Evolutionary conservation across 1,140 invertebrate genomes (phyloP).

Genomic region (Cotesia chilonis): DNA sequence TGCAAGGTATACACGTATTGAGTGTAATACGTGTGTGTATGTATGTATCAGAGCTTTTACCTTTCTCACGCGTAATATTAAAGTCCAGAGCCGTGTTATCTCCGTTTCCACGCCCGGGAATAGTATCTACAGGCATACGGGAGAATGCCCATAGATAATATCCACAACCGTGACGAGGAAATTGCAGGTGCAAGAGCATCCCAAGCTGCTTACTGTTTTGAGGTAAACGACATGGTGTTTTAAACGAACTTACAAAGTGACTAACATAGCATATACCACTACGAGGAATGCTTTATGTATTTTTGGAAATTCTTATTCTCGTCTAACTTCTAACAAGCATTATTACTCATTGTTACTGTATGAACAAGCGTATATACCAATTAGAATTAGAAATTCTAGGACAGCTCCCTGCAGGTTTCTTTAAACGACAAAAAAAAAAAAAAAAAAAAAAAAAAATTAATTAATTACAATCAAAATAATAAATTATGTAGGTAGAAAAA

Average conservation of each 20-base stretch:
- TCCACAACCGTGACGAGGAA: constrained; percentile 41
- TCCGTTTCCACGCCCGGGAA: constrained; percentile 30
- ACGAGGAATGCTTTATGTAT: constrained; percentile 10
- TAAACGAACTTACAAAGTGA: constrained; percentile 39
- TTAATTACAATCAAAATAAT: too few species aligned
- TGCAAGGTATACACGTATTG: too few species aligned
- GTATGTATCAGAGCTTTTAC: constrained; percentile 22
- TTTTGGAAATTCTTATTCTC: too few species aligned
- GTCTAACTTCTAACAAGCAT: too few species aligned
- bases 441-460: too few species aligned
- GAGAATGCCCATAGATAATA: constrained; percentile 42
- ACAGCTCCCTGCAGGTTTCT: too few species aligned
- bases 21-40: too few species aligned
- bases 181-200: constrained; percentile 35
- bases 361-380: too few species aligned
- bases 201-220: constrained; percentile 4
- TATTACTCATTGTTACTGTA: too few species aligned
- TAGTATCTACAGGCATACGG: constrained; percentile 35
- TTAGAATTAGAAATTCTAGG: too few species aligned
- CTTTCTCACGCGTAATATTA: constrained; percentile 25
- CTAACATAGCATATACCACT: constrained; percentile 36
- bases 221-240: background rate
- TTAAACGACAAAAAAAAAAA: too few species aligned
- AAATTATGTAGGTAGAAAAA: too few species aligned
- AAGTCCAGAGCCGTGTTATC: constrained; percentile 29